phyloP scores from a whole-genome alignment of 2,888 invertebrate species.

The Volucella inanis region DNA sequence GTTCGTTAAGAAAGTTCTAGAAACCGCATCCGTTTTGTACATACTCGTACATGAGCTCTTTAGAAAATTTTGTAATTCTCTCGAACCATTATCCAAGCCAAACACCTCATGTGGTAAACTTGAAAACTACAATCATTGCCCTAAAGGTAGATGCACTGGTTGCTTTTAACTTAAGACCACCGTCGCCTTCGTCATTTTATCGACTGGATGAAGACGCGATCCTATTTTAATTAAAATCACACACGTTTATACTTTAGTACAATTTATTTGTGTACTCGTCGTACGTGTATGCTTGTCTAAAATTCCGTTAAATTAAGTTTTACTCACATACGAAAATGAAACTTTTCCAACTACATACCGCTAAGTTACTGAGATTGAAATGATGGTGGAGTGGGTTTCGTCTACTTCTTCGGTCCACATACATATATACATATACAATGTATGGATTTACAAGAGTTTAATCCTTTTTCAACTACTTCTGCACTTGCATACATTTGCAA shows the following conservation, averaged over 20 bases:
- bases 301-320: conserved; percentile 43
- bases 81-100: conserved; percentile 38
- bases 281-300: neutral
- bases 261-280: neutral
- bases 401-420: neutral
- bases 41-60: conserved; percentile 22
- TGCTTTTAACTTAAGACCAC: conserved; percentile 19
- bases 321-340: conserved; percentile 24
- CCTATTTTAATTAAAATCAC: conserved; percentile 58
- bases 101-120: conserved; percentile 26
- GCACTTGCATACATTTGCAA: conserved; percentile 18
- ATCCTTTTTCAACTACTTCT: conserved; percentile 31
- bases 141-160: conserved; percentile 26
- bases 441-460: neutral
- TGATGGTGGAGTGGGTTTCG: conserved; percentile 9
- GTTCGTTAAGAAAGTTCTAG: neutral
- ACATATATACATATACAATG: too few species aligned
- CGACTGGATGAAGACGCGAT: conserved; percentile 33
- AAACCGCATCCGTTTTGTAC: neutral
- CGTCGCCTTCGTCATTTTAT: neutral
- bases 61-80: conserved; percentile 38
- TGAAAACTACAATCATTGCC: conserved; percentile 31
- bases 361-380: conserved; percentile 34
- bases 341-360: conserved; percentile 18
- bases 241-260: conserved; percentile 10